Evolutionary conservation across 2,888 invertebrate species (phyloP).

Genomic region (Erebia epiphron): DNA sequence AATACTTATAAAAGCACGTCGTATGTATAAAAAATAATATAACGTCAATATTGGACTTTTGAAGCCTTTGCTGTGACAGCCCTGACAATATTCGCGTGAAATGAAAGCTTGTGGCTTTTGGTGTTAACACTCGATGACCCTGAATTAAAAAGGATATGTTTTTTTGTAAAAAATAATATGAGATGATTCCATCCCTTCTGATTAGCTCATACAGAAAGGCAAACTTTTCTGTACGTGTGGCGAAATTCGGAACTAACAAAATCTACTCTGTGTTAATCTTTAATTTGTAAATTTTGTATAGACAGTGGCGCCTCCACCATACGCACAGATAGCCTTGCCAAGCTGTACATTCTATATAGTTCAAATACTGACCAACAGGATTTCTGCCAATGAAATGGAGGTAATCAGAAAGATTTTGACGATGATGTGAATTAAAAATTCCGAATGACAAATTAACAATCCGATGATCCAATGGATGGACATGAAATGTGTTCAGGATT

Average conservation of each 20-base stretch:
- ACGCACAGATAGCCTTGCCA: too few relatives aligned
- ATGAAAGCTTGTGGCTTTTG: constrained; percentile 77
- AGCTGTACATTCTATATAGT: too few relatives aligned
- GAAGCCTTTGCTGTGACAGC: constrained; percentile 51
- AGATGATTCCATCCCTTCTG: not conserved
- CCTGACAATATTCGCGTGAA: constrained; percentile 40
- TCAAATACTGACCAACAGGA: too few relatives aligned
- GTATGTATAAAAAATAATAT: constrained; percentile 32
- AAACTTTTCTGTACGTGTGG: too few relatives aligned
- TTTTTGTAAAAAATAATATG: not conserved
- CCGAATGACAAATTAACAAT: too few relatives aligned
- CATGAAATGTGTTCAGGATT: not conserved
- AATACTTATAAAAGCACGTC: constrained; percentile 46
- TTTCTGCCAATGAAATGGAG: too few relatives aligned
- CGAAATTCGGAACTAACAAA: too few relatives aligned
- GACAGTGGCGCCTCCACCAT: too few relatives aligned
- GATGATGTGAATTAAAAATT: too few relatives aligned
- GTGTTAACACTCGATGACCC: constrained; percentile 47
- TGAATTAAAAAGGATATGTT: not conserved
- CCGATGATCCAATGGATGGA: constrained; percentile 36
- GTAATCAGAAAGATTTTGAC: too few relatives aligned
- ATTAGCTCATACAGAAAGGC: not conserved
- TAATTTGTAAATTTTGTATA: too few relatives aligned
- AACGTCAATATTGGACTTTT: constrained; percentile 78
- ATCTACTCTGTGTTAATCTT: too few relatives aligned